Conservation (phyloP, 2,113 vertebrate species). For the Pterocles orientalis region DNA sequence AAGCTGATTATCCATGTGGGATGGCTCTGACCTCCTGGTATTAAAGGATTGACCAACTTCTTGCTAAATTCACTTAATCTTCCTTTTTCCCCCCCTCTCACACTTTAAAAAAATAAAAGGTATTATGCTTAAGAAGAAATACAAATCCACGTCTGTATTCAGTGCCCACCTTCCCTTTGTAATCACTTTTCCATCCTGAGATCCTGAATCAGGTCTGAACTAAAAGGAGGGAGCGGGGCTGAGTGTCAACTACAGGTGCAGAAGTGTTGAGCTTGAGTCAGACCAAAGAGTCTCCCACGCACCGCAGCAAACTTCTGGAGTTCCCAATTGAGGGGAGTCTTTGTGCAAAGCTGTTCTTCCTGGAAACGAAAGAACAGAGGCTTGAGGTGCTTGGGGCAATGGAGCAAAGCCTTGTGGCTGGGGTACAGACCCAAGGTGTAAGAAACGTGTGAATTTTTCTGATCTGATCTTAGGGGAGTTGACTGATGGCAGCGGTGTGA, state of each 20-base stretch:
- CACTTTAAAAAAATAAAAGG: neutral
- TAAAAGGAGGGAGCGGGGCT: neutral
- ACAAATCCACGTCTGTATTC: neutral
- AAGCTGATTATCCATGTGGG: constrained; percentile 11
- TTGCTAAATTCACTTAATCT: constrained; percentile 15
- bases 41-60: neutral
- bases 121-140: neutral
- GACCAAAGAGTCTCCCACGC: neutral
- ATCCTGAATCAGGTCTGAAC: neutral
- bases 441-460: neutral
- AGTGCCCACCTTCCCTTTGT: neutral
- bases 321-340: neutral
- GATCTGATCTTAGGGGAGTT: neutral
- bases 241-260: neutral
- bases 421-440: too few species aligned
- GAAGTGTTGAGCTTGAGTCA: neutral
- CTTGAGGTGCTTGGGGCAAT: neutral
- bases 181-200: neutral
- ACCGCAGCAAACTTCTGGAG: neutral
- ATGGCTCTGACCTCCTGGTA: neutral
- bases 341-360: neutral
- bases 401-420: neutral
- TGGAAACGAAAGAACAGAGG: neutral
- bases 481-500: accelerated
- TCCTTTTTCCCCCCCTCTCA: accelerated